Percentiles rank a stretch among this genome's conserved stretches.
Conservation (phyloP, 2,113 vertebrate species). For the Carettochelys insculpta region DNA sequence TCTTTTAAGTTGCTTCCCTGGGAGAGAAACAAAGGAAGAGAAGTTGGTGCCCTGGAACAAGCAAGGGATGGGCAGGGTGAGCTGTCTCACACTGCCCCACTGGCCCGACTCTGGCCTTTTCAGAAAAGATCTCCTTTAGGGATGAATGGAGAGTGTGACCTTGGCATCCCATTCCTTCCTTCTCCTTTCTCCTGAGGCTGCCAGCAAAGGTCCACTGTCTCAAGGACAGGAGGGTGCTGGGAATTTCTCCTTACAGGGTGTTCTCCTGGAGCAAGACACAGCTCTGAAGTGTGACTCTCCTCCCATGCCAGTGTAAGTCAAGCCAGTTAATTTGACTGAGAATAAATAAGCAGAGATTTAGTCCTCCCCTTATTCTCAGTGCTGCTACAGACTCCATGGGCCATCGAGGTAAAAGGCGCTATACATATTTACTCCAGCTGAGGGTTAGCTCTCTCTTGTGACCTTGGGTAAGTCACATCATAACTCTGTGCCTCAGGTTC, state of each 20-base stretch:
- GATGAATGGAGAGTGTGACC: slow-evolving; percentile 54
- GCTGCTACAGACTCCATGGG: neutral
- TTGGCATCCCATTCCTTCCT: slow-evolving; percentile 52
- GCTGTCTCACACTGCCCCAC: rapidly evolving
- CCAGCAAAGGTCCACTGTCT: slow-evolving; percentile 52
- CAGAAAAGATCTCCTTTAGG: slow-evolving; percentile 59
- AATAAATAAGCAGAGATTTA: slow-evolving; percentile 41
- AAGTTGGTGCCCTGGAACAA: slow-evolving; percentile 47
- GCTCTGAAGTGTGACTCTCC: neutral
- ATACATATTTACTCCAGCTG: neutral
- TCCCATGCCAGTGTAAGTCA: neutral
- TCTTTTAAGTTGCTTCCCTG: slow-evolving; percentile 54
- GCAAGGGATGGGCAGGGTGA: neutral
- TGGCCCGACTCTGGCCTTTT: slow-evolving; percentile 4
- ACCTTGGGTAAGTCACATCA: neutral
- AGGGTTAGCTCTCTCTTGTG: neutral
- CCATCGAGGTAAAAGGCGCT: neutral
- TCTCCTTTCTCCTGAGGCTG: slow-evolving; percentile 39
- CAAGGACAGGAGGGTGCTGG: slow-evolving; percentile 53
- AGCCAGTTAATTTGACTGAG: neutral
- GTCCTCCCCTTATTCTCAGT: slow-evolving; percentile 26
- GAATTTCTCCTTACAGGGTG: neutral
- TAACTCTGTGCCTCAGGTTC: neutral
- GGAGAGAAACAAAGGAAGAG: slow-evolving; percentile 56
- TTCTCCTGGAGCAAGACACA: slow-evolving; percentile 41